A percentile compares a stretch with the other conserved stretches of the same genome.
Evolutionary conservation across 2,888 invertebrate genomes (phyloP).

Genomic region (Falcaria lacertinaria): DNA sequence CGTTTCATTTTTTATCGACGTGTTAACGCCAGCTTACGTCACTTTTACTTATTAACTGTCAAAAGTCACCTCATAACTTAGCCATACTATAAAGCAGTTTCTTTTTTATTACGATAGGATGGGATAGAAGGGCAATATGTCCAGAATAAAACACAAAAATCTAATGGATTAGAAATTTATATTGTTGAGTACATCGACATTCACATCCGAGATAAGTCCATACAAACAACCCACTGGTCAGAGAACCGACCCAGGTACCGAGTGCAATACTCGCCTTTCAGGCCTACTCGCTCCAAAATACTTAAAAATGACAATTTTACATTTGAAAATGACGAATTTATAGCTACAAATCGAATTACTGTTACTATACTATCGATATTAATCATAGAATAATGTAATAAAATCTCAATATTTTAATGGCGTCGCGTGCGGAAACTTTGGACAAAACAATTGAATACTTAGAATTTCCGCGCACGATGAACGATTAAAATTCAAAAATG

Average conservation of each 20-base stretch:
- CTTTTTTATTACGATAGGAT: too few relatives aligned
- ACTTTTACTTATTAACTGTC: too few relatives aligned
- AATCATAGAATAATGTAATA: slow-evolving; percentile 69
- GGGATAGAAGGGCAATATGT: too few relatives aligned
- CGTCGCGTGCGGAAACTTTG: slow-evolving; percentile 41
- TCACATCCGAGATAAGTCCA: slow-evolving; percentile 56
- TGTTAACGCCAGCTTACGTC: too few relatives aligned
- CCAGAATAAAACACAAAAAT: slow-evolving; percentile 66
- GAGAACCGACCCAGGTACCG: slow-evolving; percentile 25
- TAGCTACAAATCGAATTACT: slow-evolving; percentile 71
- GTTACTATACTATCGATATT: slow-evolving; percentile 62
- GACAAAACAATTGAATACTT: slow-evolving; percentile 19
- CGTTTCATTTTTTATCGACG: too few relatives aligned
- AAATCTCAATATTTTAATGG: slow-evolving; percentile 46
- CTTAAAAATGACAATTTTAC: slow-evolving; percentile 55
- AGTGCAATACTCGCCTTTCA: slow-evolving; percentile 14
- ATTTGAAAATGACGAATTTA: slow-evolving; percentile 69
- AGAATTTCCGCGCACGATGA: slow-evolving; percentile 38
- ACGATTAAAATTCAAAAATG: slow-evolving; percentile 54
- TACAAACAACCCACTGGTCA: slow-evolving; percentile 37
- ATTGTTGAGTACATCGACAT: slow-evolving; percentile 77
- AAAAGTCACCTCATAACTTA: too few relatives aligned
- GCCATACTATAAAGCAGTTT: too few relatives aligned
- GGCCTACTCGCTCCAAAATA: slow-evolving; percentile 37
- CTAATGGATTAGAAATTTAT: slow-evolving; percentile 79